Evolutionary conservation across 1,140 invertebrate species (phyloP).

Genomic region (Heterodera schachtii): DNA sequence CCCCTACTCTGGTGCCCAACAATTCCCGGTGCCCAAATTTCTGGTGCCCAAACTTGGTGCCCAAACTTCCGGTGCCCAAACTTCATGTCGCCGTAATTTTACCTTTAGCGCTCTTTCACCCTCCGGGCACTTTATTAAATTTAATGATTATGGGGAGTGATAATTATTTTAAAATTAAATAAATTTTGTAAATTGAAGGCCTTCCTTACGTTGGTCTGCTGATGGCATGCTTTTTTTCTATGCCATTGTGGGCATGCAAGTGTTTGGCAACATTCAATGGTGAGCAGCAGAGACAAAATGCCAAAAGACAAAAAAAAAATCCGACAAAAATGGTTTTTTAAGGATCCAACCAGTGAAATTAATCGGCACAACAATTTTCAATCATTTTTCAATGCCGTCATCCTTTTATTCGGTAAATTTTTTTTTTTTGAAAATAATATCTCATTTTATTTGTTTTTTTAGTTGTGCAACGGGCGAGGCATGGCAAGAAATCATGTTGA

Average conservation of each 20-base stretch:
- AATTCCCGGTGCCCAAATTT: too few species aligned
- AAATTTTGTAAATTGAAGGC: conserved; percentile 69
- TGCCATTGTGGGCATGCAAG: conserved; percentile 99
- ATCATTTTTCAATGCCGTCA: conserved; percentile 94
- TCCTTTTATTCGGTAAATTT: conserved; percentile 85
- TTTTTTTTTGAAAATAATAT: conserved; percentile 3
- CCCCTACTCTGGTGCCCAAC: too few species aligned
- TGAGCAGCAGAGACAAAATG: neutral
- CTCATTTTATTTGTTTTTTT: conserved; percentile 39
- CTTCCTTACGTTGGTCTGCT: conserved; percentile 99
- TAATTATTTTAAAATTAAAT: too few species aligned
- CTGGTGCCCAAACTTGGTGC: too few species aligned
- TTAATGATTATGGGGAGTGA: too few species aligned
- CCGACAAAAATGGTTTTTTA: neutral
- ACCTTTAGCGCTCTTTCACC: too few species aligned
- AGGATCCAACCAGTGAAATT: conserved; percentile 82
- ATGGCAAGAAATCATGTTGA: conserved; percentile 99
- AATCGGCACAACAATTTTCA: conserved; percentile 99
- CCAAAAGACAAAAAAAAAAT: too few species aligned
- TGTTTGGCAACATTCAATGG: conserved; percentile 96
- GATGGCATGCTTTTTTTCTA: conserved; percentile 99
- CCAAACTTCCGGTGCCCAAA: too few species aligned
- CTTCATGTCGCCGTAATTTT: too few species aligned
- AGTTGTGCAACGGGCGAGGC: conserved; percentile 99
- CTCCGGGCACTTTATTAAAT: too few species aligned